Evolutionary conservation across 2,113 vertebrate species (phyloP).

Genomic region (Cariama cristata): DNA sequence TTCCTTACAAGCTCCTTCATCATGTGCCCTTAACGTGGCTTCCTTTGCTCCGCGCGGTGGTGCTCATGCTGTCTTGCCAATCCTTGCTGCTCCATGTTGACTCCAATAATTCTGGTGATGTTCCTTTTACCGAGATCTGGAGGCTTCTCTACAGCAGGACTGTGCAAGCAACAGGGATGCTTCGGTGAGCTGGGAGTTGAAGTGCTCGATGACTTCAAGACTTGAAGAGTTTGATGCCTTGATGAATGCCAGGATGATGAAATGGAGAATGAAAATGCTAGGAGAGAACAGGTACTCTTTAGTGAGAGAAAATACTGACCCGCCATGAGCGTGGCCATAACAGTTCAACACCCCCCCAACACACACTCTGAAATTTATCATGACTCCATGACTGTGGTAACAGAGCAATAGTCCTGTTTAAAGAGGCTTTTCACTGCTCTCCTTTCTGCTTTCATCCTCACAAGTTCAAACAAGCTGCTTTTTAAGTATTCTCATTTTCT

Average conservation of each 20-base stretch:
- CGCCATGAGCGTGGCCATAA: neutral
- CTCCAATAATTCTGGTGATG: neutral
- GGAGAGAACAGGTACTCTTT: neutral
- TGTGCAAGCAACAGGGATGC: neutral
- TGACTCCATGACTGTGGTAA: neutral
- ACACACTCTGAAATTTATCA: neutral
- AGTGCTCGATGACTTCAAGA: accelerated
- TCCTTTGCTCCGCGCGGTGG: neutral
- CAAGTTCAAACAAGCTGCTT: neutral
- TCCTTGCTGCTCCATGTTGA: neutral
- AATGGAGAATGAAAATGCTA: neutral
- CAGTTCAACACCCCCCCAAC: neutral
- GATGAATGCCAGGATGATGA: neutral
- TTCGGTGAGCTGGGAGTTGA: neutral
- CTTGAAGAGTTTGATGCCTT: neutral
- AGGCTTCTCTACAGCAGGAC: neutral
- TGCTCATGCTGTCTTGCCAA: neutral
- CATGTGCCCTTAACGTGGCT: neutral
- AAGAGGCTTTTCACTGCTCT: neutral
- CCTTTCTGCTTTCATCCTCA: neutral
- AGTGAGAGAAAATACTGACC: neutral
- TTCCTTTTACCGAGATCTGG: neutral
- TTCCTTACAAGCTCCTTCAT: neutral
- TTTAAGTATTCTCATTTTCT: neutral
- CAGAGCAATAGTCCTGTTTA: neutral